Percentiles rank a stretch among this genome's conserved stretches.
Evolutionary conservation across 2,888 invertebrate species (phyloP).

Genomic region (Yponomeuta sedellus): DNA sequence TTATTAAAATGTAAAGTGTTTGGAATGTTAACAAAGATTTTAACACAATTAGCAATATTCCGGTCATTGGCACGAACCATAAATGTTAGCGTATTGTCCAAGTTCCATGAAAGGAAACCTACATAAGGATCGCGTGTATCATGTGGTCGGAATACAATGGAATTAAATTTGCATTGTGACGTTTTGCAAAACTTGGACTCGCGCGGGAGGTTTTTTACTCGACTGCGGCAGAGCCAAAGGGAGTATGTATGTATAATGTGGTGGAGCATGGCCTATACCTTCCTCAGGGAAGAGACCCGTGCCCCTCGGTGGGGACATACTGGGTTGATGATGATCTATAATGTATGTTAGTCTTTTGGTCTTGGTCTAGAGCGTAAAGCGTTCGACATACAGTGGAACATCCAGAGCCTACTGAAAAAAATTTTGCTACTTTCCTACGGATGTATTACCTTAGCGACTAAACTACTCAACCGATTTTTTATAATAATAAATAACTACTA

Average conservation of each 20-base stretch:
- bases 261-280: too few species aligned
- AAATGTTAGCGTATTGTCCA: background rate
- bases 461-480: too few species aligned
- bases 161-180: conserved; percentile 15
- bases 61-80: background rate
- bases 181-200: background rate
- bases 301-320: too few species aligned
- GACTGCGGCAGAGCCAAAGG: too few species aligned
- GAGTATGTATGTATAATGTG: background rate
- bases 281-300: too few species aligned
- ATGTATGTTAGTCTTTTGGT: background rate
- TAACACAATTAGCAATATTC: background rate
- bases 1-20: background rate
- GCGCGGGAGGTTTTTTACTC: background rate
- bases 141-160: conserved; percentile 44
- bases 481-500: too few species aligned
- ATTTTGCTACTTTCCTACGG: too few species aligned
- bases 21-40: background rate
- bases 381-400: too few species aligned
- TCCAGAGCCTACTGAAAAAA: too few species aligned
- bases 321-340: too few species aligned
- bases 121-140: conserved; percentile 46
- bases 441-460: too few species aligned
- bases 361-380: background rate
- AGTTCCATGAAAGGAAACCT: conserved; percentile 27